Evolutionary conservation across 2,888 invertebrate genomes (phyloP).

Genomic region (Lasius fuliginosus): DNA sequence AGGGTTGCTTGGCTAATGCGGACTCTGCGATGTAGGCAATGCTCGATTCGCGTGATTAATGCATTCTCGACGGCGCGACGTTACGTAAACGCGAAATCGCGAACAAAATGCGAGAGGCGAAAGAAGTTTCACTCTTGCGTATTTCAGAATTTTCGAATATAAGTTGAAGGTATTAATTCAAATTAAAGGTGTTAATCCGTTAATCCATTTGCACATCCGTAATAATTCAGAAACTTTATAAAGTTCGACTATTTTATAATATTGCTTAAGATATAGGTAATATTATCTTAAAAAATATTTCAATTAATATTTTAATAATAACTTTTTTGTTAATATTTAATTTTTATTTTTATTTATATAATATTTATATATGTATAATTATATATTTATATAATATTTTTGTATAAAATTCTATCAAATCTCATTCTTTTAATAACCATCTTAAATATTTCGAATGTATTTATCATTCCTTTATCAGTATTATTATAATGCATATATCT

Average conservation of each 20-base stretch:
- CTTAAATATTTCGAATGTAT: background rate
- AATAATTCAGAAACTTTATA: background rate
- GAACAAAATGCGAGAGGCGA: background rate
- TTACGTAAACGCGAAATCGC: background rate
- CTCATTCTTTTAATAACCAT: background rate
- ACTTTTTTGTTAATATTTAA: background rate
- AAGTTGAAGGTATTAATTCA: background rate
- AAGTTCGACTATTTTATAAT: background rate
- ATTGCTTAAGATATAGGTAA: background rate
- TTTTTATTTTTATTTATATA: too few species aligned
- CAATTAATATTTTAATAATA: background rate
- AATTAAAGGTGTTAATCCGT: background rate
- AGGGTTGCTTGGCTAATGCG: constrained; percentile 34
- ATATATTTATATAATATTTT: background rate
- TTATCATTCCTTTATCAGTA: background rate
- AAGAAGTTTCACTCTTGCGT: background rate
- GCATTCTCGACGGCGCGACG: background rate
- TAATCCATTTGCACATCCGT: background rate
- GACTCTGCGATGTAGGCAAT: constrained; percentile 25
- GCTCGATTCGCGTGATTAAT: constrained; percentile 36
- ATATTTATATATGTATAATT: too few species aligned
- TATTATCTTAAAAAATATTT: background rate
- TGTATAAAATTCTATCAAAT: background rate
- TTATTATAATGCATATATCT: constrained; percentile 4
- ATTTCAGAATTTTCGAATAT: background rate